These are phyloP conservation scores for Perca flavescens DNA, from an alignment of 2,113 vertebrate species.

Conservation along the genomic window DNA sequence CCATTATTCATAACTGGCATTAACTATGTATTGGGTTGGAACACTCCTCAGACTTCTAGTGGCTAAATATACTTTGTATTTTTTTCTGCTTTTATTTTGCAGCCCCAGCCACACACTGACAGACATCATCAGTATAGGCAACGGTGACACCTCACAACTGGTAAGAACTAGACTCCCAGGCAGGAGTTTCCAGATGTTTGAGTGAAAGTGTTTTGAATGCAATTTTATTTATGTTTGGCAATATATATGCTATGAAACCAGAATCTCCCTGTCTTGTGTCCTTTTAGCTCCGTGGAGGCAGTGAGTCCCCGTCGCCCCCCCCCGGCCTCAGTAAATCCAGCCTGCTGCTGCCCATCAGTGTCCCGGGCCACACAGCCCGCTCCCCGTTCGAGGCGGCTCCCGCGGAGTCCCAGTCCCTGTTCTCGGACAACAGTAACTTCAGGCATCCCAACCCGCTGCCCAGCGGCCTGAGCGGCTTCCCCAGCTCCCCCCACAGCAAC, in stretches of 20 bases:
- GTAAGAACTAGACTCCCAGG: neutral
- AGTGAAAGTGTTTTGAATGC: neutral
- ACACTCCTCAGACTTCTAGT: neutral
- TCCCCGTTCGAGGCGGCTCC: constrained; percentile 91
- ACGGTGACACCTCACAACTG: constrained; percentile 15
- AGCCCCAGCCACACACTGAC: constrained; percentile 16
- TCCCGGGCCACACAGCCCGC: constrained; percentile 89
- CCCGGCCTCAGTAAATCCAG: constrained; percentile 90
- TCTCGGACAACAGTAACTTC: constrained; percentile 92
- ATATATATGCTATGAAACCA: too few species aligned
- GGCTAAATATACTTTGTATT: neutral
- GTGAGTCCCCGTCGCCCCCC: constrained; percentile 92
- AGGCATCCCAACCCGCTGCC: constrained; percentile 93
- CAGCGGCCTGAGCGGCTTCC: constrained; percentile 88
- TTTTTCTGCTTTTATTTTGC: neutral
- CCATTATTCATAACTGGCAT: neutral
- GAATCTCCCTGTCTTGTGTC: neutral
- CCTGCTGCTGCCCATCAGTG: constrained; percentile 89
- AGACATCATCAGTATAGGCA: neutral
- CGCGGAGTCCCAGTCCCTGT: constrained; percentile 93
- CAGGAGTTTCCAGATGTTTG: neutral
- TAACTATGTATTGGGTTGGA: neutral
- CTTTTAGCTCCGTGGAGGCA: constrained; percentile 84
- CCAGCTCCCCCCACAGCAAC: constrained; percentile 89
- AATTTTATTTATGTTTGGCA: too few species aligned